These are phyloP conservation scores for Mormyrops attenuatus DNA, from an alignment of 2,797 vertebrate genomes.

Conservation along the genomic window DNA sequence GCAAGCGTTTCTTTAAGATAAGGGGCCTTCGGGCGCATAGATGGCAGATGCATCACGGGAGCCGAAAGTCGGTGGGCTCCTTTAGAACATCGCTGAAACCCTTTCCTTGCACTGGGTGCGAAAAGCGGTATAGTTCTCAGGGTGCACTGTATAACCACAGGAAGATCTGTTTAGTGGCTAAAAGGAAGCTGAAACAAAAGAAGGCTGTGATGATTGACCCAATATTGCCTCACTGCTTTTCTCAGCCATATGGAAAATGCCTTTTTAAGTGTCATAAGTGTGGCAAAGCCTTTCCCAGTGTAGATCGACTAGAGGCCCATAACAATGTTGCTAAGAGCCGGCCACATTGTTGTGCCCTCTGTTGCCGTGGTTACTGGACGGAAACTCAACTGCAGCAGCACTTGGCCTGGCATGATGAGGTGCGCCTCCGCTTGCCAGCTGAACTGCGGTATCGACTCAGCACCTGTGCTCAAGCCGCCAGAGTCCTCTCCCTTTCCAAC, in stretches of 20 bases:
- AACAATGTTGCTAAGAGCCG: constrained; percentile 54
- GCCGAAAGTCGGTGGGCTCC: constrained; percentile 25
- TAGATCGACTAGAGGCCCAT: constrained; percentile 55
- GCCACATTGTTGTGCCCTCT: constrained; percentile 62
- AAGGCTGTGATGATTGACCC: constrained; percentile 29
- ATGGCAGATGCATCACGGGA: constrained; percentile 60
- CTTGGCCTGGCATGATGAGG: constrained; percentile 68
- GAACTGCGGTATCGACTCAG: constrained; percentile 64
- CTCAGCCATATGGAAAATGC: constrained; percentile 49
- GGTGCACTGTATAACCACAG: constrained; percentile 40
- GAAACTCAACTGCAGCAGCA: constrained; percentile 70
- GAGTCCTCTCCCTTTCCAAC: constrained; percentile 27
- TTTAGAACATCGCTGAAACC: constrained; percentile 19
- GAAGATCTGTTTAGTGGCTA: constrained; percentile 32
- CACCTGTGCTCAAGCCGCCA: constrained; percentile 40
- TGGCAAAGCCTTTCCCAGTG: constrained; percentile 66
- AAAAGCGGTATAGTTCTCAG: constrained; percentile 39
- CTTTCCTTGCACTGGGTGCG: constrained; percentile 38
- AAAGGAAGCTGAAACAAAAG: constrained; percentile 14
- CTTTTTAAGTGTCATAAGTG: constrained; percentile 69
- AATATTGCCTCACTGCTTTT: constrained; percentile 17
- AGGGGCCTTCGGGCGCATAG: constrained; percentile 63
- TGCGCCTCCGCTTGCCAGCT: constrained; percentile 63
- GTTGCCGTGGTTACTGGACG: constrained; percentile 67
- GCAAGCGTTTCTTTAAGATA: constrained; percentile 55